A percentile compares a stretch with the other conserved stretches of the same genome.
phyloP scores from a whole-genome alignment of 2,113 vertebrate species.

The Leptosomus discolor region DNA sequence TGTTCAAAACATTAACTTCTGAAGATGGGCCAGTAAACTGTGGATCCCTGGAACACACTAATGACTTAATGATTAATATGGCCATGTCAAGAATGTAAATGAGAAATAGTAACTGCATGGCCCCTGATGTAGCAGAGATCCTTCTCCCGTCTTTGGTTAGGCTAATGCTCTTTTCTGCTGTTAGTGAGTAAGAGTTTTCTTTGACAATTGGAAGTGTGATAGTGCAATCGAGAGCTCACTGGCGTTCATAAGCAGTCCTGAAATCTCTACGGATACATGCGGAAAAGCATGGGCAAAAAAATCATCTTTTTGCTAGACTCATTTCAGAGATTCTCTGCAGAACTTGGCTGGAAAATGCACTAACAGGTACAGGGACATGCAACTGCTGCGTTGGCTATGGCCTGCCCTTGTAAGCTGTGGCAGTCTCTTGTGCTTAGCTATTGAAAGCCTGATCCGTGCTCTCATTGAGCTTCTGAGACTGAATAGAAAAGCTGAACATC shows the following conservation, averaged over 20 bases:
- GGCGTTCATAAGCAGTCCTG: background rate
- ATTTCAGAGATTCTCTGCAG: background rate
- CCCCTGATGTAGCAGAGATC: background rate
- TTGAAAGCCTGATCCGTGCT: background rate
- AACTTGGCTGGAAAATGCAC: background rate
- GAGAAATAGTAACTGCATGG: background rate
- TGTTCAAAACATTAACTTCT: background rate
- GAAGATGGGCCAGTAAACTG: background rate
- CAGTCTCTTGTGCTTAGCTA: background rate
- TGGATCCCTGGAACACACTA: background rate
- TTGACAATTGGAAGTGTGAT: background rate
- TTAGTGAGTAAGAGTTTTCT: background rate
- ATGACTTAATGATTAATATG: background rate
- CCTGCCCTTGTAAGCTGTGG: background rate
- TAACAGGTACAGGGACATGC: background rate
- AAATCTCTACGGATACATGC: background rate
- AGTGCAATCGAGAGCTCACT: background rate
- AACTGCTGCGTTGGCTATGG: accelerated
- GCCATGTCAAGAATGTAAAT: background rate
- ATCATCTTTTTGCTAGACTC: background rate
- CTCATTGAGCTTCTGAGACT: background rate
- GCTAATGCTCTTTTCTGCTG: background rate
- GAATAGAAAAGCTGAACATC: background rate
- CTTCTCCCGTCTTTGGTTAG: background rate
- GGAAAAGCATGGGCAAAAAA: background rate